Conservation (phyloP, 2,113 vertebrate genomes). For the Arvicanthis niloticus region DNA sequence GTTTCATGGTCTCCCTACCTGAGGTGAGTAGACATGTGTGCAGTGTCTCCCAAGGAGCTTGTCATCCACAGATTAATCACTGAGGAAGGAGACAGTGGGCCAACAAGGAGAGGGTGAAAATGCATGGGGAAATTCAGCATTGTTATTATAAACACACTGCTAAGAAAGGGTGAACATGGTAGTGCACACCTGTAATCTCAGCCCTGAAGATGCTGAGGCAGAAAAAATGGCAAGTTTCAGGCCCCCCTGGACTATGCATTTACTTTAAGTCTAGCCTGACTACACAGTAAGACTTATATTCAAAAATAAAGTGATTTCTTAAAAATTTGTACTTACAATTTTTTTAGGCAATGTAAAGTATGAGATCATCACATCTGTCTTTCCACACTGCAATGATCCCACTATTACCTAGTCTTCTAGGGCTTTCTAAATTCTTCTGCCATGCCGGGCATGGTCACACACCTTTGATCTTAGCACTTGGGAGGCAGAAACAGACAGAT, state of each 20-base stretch:
- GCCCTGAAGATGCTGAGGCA: neutral
- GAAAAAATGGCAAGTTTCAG: neutral
- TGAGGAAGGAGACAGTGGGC: conserved; percentile 28
- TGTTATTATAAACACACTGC: neutral
- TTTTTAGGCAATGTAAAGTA: neutral
- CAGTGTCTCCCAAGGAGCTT: neutral
- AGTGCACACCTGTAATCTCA: neutral
- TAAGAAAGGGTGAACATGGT: neutral
- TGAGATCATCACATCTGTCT: neutral
- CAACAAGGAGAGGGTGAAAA: conserved; percentile 13
- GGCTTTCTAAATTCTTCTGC: neutral
- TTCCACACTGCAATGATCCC: neutral
- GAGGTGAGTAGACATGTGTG: neutral
- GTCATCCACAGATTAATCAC: neutral
- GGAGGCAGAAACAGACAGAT: neutral
- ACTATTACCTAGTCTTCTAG: neutral
- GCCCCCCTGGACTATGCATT: neutral
- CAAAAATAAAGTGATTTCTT: neutral
- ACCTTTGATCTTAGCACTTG: neutral
- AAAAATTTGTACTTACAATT: neutral
- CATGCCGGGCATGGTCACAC: neutral
- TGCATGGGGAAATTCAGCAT: neutral
- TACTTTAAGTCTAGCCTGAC: neutral
- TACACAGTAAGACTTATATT: neutral
- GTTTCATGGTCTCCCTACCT: neutral